Base-by-base conservation (phyloP, 2,888 invertebrate species). In the Epistrophe eligans region DNA sequence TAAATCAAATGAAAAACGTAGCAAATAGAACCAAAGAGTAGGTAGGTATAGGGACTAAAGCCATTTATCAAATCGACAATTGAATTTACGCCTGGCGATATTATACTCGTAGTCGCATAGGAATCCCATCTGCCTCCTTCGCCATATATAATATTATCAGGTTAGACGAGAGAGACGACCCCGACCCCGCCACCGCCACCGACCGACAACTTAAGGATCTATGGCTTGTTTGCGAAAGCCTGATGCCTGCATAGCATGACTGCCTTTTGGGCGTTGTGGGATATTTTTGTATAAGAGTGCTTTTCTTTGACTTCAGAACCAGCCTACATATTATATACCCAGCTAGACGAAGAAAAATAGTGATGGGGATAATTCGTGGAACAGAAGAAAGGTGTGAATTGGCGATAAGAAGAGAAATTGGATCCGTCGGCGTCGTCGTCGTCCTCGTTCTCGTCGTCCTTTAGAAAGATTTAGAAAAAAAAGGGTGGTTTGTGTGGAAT, bases 51-150 rank as follows among this genome's bases (percentile, higher is more conserved):
- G 57, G 62, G 73, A 76, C 40, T 55, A 38, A 17, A 62, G 76
- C 83, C 87, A 87, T 87, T 83, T 87, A 87, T 87, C 87, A 87
- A 87, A 83, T 83, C 87, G 79, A 83, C 87, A 87, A 87, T 87
- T 83, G 87, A 87, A 87, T 87, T 79, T 79, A 79, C 87, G 87
- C 76, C 79, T 50, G 71, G 58, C 40, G 64, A 79, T 74, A 73
- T 74, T 79, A 81, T 67, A 70, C 52, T 45, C 64, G 35, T 35
- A n/a, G 15, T 13, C 6, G 1, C 40, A 38, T 28, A 50, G 50
- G 13, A 67, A 55, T 79, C 28, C 81, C 52, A 64, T 28, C 28
- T 24, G 66, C 62, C 40, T 76, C 70, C 24, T 38, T 52, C 8
- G 70, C 48, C 35, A 35, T 45, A 24, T 24, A 45, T 48, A 48